phyloP scores from a whole-genome alignment of 2,797 vertebrate species.

The Vipera ursinii region DNA sequence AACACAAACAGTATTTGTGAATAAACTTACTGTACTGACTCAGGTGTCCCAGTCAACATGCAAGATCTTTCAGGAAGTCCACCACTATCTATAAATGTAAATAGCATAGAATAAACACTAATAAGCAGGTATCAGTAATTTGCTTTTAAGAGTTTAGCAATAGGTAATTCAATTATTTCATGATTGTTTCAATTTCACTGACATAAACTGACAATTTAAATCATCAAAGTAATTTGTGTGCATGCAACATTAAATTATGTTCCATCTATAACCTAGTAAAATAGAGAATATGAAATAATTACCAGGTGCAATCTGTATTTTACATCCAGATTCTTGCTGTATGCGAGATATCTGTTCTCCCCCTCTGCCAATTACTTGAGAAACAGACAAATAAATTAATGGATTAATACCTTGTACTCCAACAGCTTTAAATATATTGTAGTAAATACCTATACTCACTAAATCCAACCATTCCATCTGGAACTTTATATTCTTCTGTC shows the following conservation, averaged over 20 bases:
- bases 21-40: constrained; percentile 90
- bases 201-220: not conserved
- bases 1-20: not conserved
- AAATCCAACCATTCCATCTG: constrained; percentile 99
- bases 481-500: constrained; percentile 98
- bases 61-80: constrained; percentile 96
- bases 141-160: not conserved
- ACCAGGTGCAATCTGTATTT: constrained; percentile 99
- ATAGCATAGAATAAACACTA: constrained; percentile 11
- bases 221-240: not conserved
- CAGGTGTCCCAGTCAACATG: constrained; percentile 91
- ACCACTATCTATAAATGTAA: constrained; percentile 84
- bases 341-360: constrained; percentile 98
- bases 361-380: constrained; percentile 94
- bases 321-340: constrained; percentile 97
- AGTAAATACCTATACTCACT: constrained; percentile 81
- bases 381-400: constrained; percentile 44
- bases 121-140: not conserved
- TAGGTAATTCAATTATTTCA: not conserved
- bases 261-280: not conserved
- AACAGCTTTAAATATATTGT: not conserved
- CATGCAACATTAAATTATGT: not conserved
- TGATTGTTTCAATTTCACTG: not conserved
- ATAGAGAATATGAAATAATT: constrained; percentile 32
- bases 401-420: not conserved